Evolutionary conservation across 2,888 invertebrate species (phyloP).

Genomic region (Pyralis farinalis): DNA sequence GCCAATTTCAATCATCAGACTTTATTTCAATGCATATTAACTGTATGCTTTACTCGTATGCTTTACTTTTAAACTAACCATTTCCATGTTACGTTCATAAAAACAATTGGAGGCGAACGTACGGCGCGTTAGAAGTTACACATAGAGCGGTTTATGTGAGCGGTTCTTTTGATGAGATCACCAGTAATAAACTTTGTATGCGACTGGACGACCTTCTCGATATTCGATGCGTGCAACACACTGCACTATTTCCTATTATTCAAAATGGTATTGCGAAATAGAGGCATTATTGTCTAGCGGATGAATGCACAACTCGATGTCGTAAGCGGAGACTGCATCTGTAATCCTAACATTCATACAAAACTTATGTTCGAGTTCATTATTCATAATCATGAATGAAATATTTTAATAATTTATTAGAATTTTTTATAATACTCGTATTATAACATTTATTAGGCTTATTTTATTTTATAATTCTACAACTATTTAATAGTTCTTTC

Average conservation of each 20-base stretch:
- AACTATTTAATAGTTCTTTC: no score
- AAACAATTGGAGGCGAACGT: conserved; percentile 78
- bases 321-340: conserved; percentile 36
- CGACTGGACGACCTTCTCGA: conserved; percentile 67
- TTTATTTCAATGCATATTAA: conserved; percentile 28
- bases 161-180: conserved; percentile 80
- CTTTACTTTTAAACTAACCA: conserved; percentile 54
- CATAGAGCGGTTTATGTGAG: conserved; percentile 75
- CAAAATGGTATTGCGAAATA: conserved; percentile 67
- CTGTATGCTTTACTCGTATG: conserved; percentile 32
- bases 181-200: conserved; percentile 71
- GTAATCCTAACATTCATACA: conserved; percentile 8
- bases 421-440: no score
- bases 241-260: conserved; percentile 77
- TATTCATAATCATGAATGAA: conserved; percentile 24
- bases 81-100: conserved; percentile 80
- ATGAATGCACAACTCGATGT: conserved; percentile 43
- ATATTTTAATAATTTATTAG: no score
- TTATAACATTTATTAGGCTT: no score
- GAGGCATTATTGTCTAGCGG: conserved; percentile 65
- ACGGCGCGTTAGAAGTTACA: conserved; percentile 79
- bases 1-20: conserved; percentile 35
- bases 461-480: no score
- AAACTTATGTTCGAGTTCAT: conserved; percentile 23
- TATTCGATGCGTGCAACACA: conserved; percentile 64